Evolutionary conservation across 2,797 vertebrate species (phyloP), one percentile per base, ranked within the genome.

Genomic region (Tapirus indicus): DNA sequence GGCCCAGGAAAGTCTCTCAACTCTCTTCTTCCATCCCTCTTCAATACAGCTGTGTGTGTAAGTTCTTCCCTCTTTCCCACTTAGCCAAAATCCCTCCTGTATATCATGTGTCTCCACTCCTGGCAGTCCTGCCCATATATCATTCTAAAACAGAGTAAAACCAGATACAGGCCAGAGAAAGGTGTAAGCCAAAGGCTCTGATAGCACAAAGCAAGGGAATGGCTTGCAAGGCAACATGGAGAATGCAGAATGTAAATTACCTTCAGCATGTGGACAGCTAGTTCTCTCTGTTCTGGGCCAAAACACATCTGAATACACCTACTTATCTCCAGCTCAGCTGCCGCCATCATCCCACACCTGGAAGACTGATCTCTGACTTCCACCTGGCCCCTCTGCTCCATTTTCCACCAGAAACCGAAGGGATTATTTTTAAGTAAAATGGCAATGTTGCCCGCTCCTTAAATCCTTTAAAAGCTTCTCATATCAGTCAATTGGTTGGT

Each of bases 401-500:
- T 85, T 82, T 77, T 38, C 62, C 32, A 35, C 18, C 29, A 52
- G 66, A 95, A 52, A 25, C n/a, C 21, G 87, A 96, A 84, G 35
- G 84, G 21, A 77, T 77, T 49, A n/a, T 91, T 84, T 77, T 85
- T 66, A 95, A 32, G 14, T 72, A 62, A 93, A 49, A 27, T 66
- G n/a, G 18, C 60, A 92, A 17, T 29, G 13, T 5, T 75, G 4
- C 17, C 75, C 18, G 49, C 18, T 83, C 29, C 29, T 88, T 94
- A 91, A 93, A 62, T 54, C 23, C 35, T 93, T 49, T 16, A 35
- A 96, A 94, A 85, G 16, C 32, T 79, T 72, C 35, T 54, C 72
- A 44, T 78, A n/a, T 77, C 69, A 91, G n/a, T 47, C 14, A 3
- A 52, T 84, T 9, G 27, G 49, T 52, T 47, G 21, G 41, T 77